phyloP scores from a whole-genome alignment of 2,113 vertebrate genomes.

The Takifugu bimaculatus region DNA sequence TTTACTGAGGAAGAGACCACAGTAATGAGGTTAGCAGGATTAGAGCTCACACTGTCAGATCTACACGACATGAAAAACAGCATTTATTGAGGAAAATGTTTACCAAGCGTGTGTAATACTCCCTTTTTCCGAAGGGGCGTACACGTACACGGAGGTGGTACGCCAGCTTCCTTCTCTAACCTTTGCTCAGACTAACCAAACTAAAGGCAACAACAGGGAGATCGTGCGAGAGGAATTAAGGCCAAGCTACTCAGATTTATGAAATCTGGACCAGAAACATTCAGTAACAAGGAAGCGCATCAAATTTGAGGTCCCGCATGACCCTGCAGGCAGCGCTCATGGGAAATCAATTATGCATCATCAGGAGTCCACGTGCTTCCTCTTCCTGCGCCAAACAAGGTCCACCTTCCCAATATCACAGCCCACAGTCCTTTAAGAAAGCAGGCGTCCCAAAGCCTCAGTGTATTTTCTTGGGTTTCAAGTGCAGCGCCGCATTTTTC shows the following conservation, averaged over 20 bases:
- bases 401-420: too few species aligned
- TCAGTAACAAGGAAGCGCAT: slow-evolving; percentile 27
- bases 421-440: too few species aligned
- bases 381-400: too few species aligned
- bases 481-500: slow-evolving; percentile 23
- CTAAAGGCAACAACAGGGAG: neutral
- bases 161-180: neutral
- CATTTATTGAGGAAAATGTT: slow-evolving; percentile 18
- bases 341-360: too few species aligned
- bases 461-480: slow-evolving; percentile 34
- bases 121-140: slow-evolving; percentile 10
- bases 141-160: neutral
- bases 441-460: neutral
- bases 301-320: slow-evolving; percentile 15
- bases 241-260: too few species aligned
- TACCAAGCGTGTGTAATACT: slow-evolving; percentile 11
- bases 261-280: neutral
- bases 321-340: too few species aligned
- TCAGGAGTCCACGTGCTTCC: too few species aligned
- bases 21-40: slow-evolving; percentile 43
- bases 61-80: slow-evolving; percentile 1
- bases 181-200: slow-evolving; percentile 15
- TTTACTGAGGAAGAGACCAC: slow-evolving; percentile 31
- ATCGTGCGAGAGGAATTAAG: too few species aligned
- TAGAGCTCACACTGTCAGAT: slow-evolving; percentile 37